Conservation (phyloP, 2,888 invertebrate genomes). For the Drosophila kanekoi region DNA sequence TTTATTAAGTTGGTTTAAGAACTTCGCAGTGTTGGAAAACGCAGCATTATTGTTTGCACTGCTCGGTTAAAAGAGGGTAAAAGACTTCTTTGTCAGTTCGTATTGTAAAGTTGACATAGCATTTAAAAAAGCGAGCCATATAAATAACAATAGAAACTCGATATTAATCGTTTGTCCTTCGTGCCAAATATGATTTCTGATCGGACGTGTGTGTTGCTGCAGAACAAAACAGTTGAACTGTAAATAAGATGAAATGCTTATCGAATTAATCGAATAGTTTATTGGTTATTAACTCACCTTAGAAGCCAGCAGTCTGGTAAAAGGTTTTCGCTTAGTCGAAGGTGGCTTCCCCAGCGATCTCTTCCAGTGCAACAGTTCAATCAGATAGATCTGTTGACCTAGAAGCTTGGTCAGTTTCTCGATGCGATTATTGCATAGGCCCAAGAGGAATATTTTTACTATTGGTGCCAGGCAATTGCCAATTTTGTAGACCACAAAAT, state of each 20-base stretch:
- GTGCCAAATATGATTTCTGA: slow-evolving; percentile 21
- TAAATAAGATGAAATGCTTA: not conserved
- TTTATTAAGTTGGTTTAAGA: too few relatives aligned
- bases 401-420: slow-evolving; percentile 5
- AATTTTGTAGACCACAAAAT: not conserved
- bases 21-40: too few relatives aligned
- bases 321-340: too few relatives aligned
- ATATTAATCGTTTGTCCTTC: slow-evolving; percentile 6
- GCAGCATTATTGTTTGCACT: too few relatives aligned
- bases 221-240: slow-evolving; percentile 8
- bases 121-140: slow-evolving; percentile 12
- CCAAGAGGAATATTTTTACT: not conserved
- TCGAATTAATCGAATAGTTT: not conserved
- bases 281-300: not conserved
- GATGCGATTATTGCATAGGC: slow-evolving; percentile 8
- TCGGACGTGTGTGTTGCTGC: slow-evolving; percentile 11
- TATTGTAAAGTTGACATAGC: slow-evolving; percentile 17
- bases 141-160: slow-evolving; percentile 4
- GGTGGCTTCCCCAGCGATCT: not conserved
- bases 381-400: not conserved
- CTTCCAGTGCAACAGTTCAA: not conserved
- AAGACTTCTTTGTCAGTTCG: not conserved
- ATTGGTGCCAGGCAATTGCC: slow-evolving; percentile 13
- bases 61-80: too few relatives aligned
- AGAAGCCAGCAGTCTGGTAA: not conserved